Base-by-base conservation (phyloP, 2,888 invertebrate genomes). In the Nemotelus nigrinus region DNA sequence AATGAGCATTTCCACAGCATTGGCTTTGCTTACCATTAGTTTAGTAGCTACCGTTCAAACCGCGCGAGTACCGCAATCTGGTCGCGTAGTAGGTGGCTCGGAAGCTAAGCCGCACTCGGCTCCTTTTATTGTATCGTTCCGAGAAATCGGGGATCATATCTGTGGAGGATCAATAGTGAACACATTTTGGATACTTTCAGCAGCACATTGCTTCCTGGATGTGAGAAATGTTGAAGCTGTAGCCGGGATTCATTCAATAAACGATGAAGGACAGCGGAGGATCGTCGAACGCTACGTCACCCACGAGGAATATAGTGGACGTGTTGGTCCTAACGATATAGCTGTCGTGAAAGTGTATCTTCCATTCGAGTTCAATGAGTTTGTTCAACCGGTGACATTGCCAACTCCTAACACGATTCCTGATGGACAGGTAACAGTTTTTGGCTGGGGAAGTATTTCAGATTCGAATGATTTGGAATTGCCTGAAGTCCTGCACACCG, bases 271-370 rank as follows among this genome's bases (percentile, higher is more conserved):
- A 2, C 86, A 86, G 81, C 77, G 81, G 0, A 83, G 85, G 57
- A 41, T 68, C 1, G 82, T 88, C 7, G 82, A 81, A 3, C 5
- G n/a, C 6, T 6, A 25, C 4, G 39, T 58, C 8, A 72, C 6
- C 0, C 71, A 72, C 45, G 44, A 43, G 6, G 43, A 47, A 2
- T 86, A 81, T 79, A 45, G 6, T 57, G 87, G 88, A 8, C 84
- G 85, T 2, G 86, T 87, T n/a, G 87, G 85, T 39, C 87, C 87
- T 78, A 87, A 88, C 80, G 91, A 91, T 81, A 89, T 91, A 80
- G 90, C 89, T 47, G 75, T 91, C 1, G 80, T 91, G 76, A 84
- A 84, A 79, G 81, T 85, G 6, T 81, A 80, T 39, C 71, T 82
- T 60, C 80, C 85, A 2, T 84, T 86, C 50, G 78, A 78, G 10